Evolutionary conservation across 23 tunicate genomes (phyloP).

Genomic region (Phallusia fumigata): DNA sequence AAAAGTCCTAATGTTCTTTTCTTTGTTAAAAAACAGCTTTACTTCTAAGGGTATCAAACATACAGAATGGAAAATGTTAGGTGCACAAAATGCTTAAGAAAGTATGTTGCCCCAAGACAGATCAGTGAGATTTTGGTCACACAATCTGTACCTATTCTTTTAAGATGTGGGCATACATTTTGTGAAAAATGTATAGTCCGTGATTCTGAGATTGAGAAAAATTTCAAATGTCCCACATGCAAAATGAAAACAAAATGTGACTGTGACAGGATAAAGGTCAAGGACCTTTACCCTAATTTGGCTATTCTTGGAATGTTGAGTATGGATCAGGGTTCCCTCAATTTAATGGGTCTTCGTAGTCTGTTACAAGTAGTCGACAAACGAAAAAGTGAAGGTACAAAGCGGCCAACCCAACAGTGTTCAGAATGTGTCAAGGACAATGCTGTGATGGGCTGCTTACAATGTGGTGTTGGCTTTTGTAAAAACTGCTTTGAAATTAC

Average conservation of each 20-base stretch:
- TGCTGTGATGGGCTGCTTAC: constrained; percentile 8
- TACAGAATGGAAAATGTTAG: background rate
- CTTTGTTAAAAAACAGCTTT: too few relatives aligned
- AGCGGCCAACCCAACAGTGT: background rate
- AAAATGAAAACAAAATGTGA: background rate
- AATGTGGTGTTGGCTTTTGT: constrained; percentile 9
- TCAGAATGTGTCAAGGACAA: constrained; percentile 12
- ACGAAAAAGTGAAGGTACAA: background rate
- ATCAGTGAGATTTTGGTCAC: background rate
- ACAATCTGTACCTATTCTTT: background rate
- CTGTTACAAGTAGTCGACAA: background rate
- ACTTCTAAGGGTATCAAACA: too few relatives aligned
- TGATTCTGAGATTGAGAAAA: background rate
- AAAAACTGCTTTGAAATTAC: constrained; percentile 6
- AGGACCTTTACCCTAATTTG: background rate
- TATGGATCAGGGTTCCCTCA: background rate
- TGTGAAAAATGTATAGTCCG: constrained; percentile 4
- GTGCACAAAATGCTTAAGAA: background rate
- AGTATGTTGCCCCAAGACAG: background rate
- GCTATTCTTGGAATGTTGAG: background rate
- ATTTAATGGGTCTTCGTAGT: background rate
- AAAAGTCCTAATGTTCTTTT: too few relatives aligned
- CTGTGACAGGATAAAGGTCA: background rate
- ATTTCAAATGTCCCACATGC: background rate
- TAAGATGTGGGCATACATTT: background rate